Evolutionary conservation across 92 coral and sea anemone species (phyloP).

Genomic region (Parazoanthus darwini): DNA sequence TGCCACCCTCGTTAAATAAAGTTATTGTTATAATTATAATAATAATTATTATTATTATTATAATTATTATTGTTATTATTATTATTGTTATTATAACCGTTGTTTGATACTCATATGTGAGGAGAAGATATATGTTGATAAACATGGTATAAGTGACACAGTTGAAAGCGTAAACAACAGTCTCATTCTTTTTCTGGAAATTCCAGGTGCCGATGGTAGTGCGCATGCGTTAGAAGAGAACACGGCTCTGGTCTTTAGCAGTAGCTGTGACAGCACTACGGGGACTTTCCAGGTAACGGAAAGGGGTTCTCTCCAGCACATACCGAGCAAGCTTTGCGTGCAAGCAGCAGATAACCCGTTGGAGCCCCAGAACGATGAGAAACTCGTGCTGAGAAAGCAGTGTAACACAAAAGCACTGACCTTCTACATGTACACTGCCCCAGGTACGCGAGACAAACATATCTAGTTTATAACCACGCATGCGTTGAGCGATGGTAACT

Average conservation of each 20-base stretch:
- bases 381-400: conserved; percentile 35
- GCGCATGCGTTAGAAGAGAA: conserved; percentile 18
- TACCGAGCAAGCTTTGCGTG: conserved; percentile 47
- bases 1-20: too few relatives aligned
- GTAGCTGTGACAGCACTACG: conserved; percentile 33
- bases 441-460: conserved; percentile 5
- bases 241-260: conserved; percentile 36
- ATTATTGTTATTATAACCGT: too few relatives aligned
- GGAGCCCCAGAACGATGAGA: conserved; percentile 39
- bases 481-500: too few relatives aligned
- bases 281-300: conserved; percentile 29
- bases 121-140: too few relatives aligned
- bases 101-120: too few relatives aligned
- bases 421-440: conserved; percentile 18
- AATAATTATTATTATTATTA: too few relatives aligned
- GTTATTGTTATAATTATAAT: too few relatives aligned
- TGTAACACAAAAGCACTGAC: conserved; percentile 1
- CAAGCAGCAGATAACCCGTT: conserved; percentile 24
- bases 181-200: not conserved
- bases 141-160: too few relatives aligned
- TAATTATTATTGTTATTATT: too few relatives aligned
- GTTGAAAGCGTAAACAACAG: too few relatives aligned
- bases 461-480: too few relatives aligned
- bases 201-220: conserved; percentile 40
- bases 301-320: conserved; percentile 34